Conservation (phyloP, 2,113 vertebrate species). For the Embiotoca jacksoni region DNA sequence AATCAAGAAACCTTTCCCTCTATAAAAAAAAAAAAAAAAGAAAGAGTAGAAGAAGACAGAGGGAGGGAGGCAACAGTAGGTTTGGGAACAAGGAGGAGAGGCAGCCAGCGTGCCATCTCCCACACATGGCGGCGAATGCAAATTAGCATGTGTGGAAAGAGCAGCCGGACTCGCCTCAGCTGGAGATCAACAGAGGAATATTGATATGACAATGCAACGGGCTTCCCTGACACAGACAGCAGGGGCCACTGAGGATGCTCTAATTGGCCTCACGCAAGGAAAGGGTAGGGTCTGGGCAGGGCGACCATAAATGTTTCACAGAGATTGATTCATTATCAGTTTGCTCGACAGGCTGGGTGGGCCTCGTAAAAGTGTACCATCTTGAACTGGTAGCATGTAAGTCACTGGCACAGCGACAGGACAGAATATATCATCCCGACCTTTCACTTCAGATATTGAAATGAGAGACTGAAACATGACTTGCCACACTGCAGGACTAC, state of each 20-base stretch:
- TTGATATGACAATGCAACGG: slow-evolving; percentile 76
- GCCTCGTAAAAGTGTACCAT: slow-evolving; percentile 63
- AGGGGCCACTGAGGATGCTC: slow-evolving; percentile 64
- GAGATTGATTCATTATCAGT: slow-evolving; percentile 79
- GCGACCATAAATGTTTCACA: slow-evolving; percentile 72
- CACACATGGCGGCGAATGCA: slow-evolving; percentile 71
- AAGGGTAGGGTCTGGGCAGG: not conserved
- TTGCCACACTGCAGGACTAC: slow-evolving; percentile 56
- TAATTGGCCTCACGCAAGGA: slow-evolving; percentile 70
- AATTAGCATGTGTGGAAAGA: slow-evolving; percentile 75
- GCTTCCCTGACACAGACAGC: slow-evolving; percentile 66
- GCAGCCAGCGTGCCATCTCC: slow-evolving; percentile 62
- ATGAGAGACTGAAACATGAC: slow-evolving; percentile 69
- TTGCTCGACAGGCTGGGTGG: slow-evolving; percentile 68
- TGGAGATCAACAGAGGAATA: slow-evolving; percentile 78
- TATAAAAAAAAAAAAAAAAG: slow-evolving; percentile 47
- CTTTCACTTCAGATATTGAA: slow-evolving; percentile 78
- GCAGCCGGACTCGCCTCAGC: slow-evolving; percentile 77
- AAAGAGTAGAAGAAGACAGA: slow-evolving; percentile 36
- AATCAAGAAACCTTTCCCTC: slow-evolving; percentile 82
- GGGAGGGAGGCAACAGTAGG: slow-evolving; percentile 62
- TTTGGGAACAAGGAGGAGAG: slow-evolving; percentile 62
- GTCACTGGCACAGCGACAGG: slow-evolving; percentile 63
- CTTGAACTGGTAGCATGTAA: slow-evolving; percentile 70
- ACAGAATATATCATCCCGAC: slow-evolving; percentile 72